phyloP scores from a whole-genome alignment of 2,797 vertebrate genomes.

The Cossypha caffra region DNA sequence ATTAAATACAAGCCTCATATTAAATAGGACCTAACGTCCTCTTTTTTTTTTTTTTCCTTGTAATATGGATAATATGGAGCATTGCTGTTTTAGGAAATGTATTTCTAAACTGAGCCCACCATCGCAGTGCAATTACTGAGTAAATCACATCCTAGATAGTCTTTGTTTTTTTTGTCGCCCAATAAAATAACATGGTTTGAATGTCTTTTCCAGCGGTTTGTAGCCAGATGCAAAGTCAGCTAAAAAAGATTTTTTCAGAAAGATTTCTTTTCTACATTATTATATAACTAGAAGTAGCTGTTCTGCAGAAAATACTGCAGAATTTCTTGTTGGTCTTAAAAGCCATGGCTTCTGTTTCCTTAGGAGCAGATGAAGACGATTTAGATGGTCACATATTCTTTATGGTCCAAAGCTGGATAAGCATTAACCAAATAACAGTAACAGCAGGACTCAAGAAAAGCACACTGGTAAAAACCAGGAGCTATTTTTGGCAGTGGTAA shows the following conservation, averaged over 20 bases:
- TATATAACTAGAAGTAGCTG: slow-evolving; percentile 13
- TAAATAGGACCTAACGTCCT: slow-evolving; percentile 4
- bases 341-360: neutral
- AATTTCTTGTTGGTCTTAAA: neutral
- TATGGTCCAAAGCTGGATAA: neutral
- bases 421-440: neutral
- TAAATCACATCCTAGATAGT: slow-evolving; percentile 50
- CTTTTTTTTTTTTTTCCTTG: neutral
- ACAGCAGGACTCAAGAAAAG: neutral
- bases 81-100: slow-evolving; percentile 38
- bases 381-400: neutral
- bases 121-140: slow-evolving; percentile 34
- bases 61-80: neutral
- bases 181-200: slow-evolving; percentile 51
- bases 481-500: neutral
- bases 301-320: neutral
- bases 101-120: slow-evolving; percentile 47
- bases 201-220: slow-evolving; percentile 52
- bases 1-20: neutral
- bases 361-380: neutral
- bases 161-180: neutral
- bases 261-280: slow-evolving; percentile 34
- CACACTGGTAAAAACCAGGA: neutral
- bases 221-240: slow-evolving; percentile 59
- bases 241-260: slow-evolving; percentile 26